Evolutionary conservation across 2,888 invertebrate genomes (phyloP), one percentile per base, ranked within the genome.

Genomic region (Leucania comma): DNA sequence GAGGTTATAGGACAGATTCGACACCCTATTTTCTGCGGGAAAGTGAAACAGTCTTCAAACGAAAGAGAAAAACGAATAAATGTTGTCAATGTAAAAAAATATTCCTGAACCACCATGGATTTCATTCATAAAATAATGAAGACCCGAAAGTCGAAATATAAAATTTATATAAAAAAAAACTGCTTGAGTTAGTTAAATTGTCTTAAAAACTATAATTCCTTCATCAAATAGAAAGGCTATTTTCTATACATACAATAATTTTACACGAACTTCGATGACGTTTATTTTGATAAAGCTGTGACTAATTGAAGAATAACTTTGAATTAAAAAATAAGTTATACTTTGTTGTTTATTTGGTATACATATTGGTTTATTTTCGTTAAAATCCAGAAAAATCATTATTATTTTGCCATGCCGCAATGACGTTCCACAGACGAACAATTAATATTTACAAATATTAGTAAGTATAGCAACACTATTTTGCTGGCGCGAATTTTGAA

Each of bases 11-110:
- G 93, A 94, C 95, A 95, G 95, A 94, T 95, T 96, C 96, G 96
- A 96, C 96, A 96, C 96, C 96, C 96, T 96, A 96, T 95, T 96
- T 96, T 96, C 96, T 96, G 96, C 96, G 96, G 95, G 95, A 95
- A 95, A 93, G 93, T 95, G 96, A 96, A 96, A 96, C 87, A 93
- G 94, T 90, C 91, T 87, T 92, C 89, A 91, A 93, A 93, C 86
- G 95, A 95, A 94, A 95, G 95, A 95, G 95, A 95, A 90, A 92
- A 90, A 90, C 87, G 88, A 92, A 90, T 38, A 57, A 91, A 92
- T 93, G 94, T 95, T 95, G 93, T 88, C 93, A 94, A 85, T 86
- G 66, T 75, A 90, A 93, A 92, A n/a, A 89, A 85, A 68, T 38
- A 86, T 77, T 75, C 56, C 75, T 73, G 51, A 79, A 84, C 80